phyloP scores from a whole-genome alignment of 2,888 invertebrate species.

The Drosophila phalerata region DNA sequence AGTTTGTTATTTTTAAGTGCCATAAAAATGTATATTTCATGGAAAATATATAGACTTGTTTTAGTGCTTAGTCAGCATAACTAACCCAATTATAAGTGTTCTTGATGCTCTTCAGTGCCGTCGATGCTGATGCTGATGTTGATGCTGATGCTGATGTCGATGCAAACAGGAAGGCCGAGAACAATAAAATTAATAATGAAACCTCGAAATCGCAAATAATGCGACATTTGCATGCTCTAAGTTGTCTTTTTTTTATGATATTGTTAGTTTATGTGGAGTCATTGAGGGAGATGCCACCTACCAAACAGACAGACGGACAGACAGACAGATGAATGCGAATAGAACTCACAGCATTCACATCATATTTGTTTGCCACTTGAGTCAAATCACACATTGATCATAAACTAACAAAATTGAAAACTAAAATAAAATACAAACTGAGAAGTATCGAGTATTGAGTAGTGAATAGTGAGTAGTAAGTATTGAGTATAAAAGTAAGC shows the following conservation, averaged over 20 bases:
- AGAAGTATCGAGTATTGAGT: background rate
- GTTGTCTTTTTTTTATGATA: slow-evolving; percentile 9
- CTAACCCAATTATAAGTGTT: slow-evolving; percentile 45
- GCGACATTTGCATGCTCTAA: slow-evolving; percentile 47
- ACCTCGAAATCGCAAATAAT: slow-evolving; percentile 21
- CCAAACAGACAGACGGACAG: background rate
- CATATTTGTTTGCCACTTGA: slow-evolving; percentile 66
- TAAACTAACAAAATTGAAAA: slow-evolving; percentile 46
- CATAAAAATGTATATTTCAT: slow-evolving; percentile 11
- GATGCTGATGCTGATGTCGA: background rate
- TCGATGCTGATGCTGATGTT: background rate
- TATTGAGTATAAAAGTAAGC: slow-evolving; percentile 61
- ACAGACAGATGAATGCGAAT: slow-evolving; percentile 16
- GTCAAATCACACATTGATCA: slow-evolving; percentile 58
- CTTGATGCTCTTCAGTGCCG: slow-evolving; percentile 17
- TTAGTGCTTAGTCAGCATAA: slow-evolving; percentile 49
- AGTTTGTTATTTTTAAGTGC: slow-evolving; percentile 12
- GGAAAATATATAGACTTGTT: slow-evolving; percentile 9
- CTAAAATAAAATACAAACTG: slow-evolving; percentile 17
- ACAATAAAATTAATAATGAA: slow-evolving; percentile 11
- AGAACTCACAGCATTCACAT: slow-evolving; percentile 30
- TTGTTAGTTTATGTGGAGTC: slow-evolving; percentile 16
- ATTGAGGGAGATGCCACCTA: slow-evolving; percentile 22
- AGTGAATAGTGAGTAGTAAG: too few relatives aligned
- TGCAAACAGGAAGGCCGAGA: slow-evolving; percentile 51